Evolutionary conservation across 2,797 vertebrate genomes (phyloP), one percentile per base, ranked within the genome.

Genomic region (Anabas testudineus): DNA sequence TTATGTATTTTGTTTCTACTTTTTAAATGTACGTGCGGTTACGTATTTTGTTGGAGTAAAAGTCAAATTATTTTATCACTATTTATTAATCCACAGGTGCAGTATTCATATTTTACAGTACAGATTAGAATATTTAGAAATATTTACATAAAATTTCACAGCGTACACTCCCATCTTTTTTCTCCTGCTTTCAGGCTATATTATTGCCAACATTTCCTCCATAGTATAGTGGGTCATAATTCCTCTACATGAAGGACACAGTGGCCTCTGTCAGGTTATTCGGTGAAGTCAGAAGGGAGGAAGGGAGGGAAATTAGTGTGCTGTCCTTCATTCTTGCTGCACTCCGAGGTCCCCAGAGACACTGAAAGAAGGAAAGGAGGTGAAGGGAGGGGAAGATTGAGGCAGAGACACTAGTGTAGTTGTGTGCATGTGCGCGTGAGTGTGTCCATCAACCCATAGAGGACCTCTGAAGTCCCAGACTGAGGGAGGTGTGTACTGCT

Each of bases 281-380:
- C 74, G 71, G 55, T 80, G 73, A 76, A 88, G 79, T 87, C 86
- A 71, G 67, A 76, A 75, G 78, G 89, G 88, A 86, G 88, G 85
- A 78, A 83, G 87, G 86, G 77, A 80, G 85, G 74, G 85, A 84
- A 83, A 90, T 90, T 87, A 91, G 83, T 75, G 80, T 54, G 79
- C 89, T 91, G 88, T 90, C 91, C 81, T 87, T 89, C 90, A 90
- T 83, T 71, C 56, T 51, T 83, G 81, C 86, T 87, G 88, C 87
- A 90, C 87, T 89, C 80, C 58, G 68, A 80, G 72, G 67, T 79
- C 86, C 75, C 70, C 24, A 4, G 87, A 89, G 89, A 88, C 55
- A 45, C 51, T 56, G 63, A 71, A 42, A 47, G 72, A 77, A 51
- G 52, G 46, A 55, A 53, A 67, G 68, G 69, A 67, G 66, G 61